Conservation (phyloP, 2,888 invertebrate species). For the Auanema sp. region DNA sequence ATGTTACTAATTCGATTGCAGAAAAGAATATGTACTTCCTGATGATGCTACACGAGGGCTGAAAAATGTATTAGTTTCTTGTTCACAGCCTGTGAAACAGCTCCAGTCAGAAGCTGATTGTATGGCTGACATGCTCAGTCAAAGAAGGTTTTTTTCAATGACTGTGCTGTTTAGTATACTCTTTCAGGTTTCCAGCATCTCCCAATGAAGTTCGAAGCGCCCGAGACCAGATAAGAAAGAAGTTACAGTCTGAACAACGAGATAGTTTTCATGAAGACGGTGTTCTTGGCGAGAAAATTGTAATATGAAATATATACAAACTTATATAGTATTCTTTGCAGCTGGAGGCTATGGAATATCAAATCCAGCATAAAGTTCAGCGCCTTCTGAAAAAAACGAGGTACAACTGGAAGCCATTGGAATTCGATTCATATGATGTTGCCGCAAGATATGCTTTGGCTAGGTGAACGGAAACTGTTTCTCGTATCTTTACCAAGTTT, state of each 20-base stretch:
- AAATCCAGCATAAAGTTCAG: constrained; percentile 46
- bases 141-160: constrained; percentile 24
- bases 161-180: background rate
- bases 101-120: constrained; percentile 61
- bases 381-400: constrained; percentile 45
- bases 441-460: constrained; percentile 53
- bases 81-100: constrained; percentile 45
- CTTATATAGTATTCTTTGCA: background rate
- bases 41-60: constrained; percentile 38
- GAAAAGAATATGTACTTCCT: constrained; percentile 37
- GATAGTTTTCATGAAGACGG: constrained; percentile 30
- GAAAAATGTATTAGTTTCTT: constrained; percentile 30
- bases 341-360: constrained; percentile 38
- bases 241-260: constrained; percentile 29
- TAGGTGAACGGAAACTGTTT: constrained; percentile 22
- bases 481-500: background rate
- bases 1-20: constrained; percentile 8
- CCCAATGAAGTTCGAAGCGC: constrained; percentile 41
- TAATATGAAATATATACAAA: constrained; percentile 10
- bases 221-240: constrained; percentile 41
- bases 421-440: constrained; percentile 42
- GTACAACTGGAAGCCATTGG: constrained; percentile 60
- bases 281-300: constrained; percentile 34
- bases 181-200: constrained; percentile 49
- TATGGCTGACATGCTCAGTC: constrained; percentile 38